A percentile compares a stretch with the other conserved stretches of the same genome.
Conservation (phyloP, 2,797 vertebrate species). For the Sebastes trivittatus region DNA sequence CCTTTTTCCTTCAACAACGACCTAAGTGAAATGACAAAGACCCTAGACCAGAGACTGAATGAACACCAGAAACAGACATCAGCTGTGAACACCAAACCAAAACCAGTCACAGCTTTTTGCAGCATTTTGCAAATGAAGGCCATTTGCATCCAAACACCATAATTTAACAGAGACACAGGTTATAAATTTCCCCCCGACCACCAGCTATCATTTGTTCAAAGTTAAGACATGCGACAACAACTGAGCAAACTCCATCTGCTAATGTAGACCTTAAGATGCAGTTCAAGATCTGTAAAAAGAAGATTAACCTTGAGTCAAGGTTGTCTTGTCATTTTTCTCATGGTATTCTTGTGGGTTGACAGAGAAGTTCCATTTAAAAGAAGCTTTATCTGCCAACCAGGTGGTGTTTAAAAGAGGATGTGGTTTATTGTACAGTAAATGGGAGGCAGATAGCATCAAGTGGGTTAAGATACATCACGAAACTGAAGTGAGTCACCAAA, state of each 20-base stretch:
- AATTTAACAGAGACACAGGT: background rate
- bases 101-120: background rate
- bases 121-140: background rate
- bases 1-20: background rate
- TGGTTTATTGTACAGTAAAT: background rate
- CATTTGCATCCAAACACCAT: background rate
- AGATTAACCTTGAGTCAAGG: background rate
- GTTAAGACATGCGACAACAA: background rate
- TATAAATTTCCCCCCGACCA: background rate
- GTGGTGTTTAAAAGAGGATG: background rate
- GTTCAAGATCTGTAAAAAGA: background rate
- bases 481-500: conserved; percentile 40
- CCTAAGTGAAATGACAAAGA: background rate
- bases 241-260: background rate
- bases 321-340: background rate
- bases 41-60: background rate
- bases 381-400: background rate
- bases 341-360: background rate
- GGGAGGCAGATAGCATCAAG: background rate
- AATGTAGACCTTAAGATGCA: background rate
- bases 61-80: background rate
- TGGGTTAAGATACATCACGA: background rate
- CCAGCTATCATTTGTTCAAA: background rate
- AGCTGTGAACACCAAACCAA: background rate
- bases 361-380: conserved; percentile 15